These are phyloP conservation scores for Patella caerulea DNA, from an alignment of 2,888 invertebrate species.

Conservation along the genomic window DNA sequence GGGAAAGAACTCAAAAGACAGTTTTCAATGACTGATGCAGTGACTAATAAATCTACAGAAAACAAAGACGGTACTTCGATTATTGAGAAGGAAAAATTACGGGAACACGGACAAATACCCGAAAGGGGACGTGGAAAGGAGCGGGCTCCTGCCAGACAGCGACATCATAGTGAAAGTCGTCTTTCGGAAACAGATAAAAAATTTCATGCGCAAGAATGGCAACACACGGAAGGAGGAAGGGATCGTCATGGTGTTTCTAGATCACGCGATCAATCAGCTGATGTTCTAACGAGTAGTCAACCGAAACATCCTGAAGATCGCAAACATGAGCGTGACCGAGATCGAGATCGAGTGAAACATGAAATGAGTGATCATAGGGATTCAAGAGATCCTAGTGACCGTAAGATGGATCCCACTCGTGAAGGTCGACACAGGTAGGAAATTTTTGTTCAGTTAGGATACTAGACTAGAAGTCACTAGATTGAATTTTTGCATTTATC, in stretches of 20 bases:
- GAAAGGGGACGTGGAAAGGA: constrained; percentile 57
- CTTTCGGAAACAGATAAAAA: constrained; percentile 56
- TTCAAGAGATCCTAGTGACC: neutral
- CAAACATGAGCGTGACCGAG: constrained; percentile 13
- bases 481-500: no score
- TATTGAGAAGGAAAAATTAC: constrained; percentile 46
- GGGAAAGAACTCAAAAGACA: constrained; percentile 65
- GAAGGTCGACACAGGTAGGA: neutral
- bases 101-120: constrained; percentile 50
- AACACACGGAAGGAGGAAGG: constrained; percentile 24
- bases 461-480: no score
- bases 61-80: constrained; percentile 15
- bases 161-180: constrained; percentile 59
- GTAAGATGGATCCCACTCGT: neutral
- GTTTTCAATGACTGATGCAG: constrained; percentile 64
- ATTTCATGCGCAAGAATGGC: constrained; percentile 47
- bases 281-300: constrained; percentile 19
- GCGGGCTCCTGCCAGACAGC: constrained; percentile 54
- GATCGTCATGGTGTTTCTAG: constrained; percentile 42
- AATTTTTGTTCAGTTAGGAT: no score
- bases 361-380: constrained; percentile 6
- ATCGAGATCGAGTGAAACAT: neutral
- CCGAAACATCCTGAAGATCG: constrained; percentile 20
- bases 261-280: constrained; percentile 36
- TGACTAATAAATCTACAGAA: constrained; percentile 27